Percentiles rank a stretch among this genome's conserved stretches.
These are phyloP conservation scores for Dorcus parallelipipedus DNA, from an alignment of 2,888 invertebrate genomes.

Conservation along the genomic window DNA sequence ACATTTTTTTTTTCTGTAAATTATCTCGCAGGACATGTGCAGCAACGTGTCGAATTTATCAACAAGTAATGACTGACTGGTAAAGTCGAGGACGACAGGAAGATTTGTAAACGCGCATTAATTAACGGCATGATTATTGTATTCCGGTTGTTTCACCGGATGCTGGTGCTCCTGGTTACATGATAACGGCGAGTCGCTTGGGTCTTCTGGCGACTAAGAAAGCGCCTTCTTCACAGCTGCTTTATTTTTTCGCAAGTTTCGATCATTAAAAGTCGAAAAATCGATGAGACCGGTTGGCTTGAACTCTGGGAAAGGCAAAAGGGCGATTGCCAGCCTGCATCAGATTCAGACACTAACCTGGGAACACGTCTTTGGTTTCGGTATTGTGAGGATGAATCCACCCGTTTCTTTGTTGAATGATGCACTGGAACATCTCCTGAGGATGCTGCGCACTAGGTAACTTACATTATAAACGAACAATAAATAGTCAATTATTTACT, in stretches of 20 bases:
- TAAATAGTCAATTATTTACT: conserved; percentile 12
- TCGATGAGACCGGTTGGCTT: background rate
- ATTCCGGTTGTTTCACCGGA: conserved; percentile 13
- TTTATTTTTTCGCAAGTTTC: no score
- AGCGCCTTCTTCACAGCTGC: no score
- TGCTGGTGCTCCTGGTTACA: background rate
- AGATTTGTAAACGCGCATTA: conserved; percentile 6
- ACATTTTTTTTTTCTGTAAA: no score
- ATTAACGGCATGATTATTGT: conserved; percentile 16
- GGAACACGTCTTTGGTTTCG: conserved; percentile 69
- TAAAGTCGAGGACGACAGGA: background rate
- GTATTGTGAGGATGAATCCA: conserved; percentile 70
- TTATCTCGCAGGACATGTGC: background rate
- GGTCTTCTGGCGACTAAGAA: no score
- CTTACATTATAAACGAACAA: conserved; percentile 16
- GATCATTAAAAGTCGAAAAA: no score
- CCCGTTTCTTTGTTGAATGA: conserved; percentile 75
- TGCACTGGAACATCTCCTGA: conserved; percentile 73
- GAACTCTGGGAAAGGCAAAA: conserved; percentile 32
- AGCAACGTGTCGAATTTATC: background rate
- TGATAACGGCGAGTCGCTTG: no score
- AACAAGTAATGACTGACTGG: background rate
- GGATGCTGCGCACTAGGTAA: conserved; percentile 27
- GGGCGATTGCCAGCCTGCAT: background rate
- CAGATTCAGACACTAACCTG: conserved; percentile 55